Conservation (phyloP, 1,140 invertebrate species). For the Pachypsylla venusta region DNA sequence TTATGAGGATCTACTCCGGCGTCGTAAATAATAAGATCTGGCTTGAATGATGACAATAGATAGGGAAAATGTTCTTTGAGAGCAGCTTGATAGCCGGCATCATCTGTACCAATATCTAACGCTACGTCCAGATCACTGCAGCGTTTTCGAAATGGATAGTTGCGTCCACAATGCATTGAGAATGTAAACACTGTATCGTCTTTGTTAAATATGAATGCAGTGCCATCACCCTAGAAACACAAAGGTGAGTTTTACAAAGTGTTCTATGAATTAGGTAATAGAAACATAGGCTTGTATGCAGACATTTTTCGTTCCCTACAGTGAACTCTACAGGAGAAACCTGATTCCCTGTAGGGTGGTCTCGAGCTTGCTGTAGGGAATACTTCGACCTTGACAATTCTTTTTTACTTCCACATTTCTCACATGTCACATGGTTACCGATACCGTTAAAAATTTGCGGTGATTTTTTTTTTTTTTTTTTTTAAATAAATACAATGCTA, state of each 20-base stretch:
- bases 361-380: no score
- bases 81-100: constrained; percentile 10
- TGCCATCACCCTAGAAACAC: constrained; percentile 29
- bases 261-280: background rate
- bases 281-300: no score
- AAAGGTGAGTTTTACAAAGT: no score
- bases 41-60: constrained; percentile 26
- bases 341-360: no score
- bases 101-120: constrained; percentile 21
- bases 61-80: constrained; percentile 24
- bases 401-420: no score
- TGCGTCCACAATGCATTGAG: constrained; percentile 29
- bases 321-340: no score
- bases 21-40: constrained; percentile 29
- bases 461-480: no score
- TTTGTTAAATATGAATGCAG: constrained; percentile 28
- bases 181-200: constrained; percentile 27
- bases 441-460: no score
- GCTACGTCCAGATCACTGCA: constrained; percentile 29
- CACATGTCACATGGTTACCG: no score
- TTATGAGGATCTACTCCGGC: constrained; percentile 30
- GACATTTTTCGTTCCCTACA: no score
- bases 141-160: constrained; percentile 29
- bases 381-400: no score
- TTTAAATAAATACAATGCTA: no score